Evolutionary conservation across 2,888 invertebrate species (phyloP), one percentile per base, ranked within the genome.

Genomic region (Graphium colonna): DNA sequence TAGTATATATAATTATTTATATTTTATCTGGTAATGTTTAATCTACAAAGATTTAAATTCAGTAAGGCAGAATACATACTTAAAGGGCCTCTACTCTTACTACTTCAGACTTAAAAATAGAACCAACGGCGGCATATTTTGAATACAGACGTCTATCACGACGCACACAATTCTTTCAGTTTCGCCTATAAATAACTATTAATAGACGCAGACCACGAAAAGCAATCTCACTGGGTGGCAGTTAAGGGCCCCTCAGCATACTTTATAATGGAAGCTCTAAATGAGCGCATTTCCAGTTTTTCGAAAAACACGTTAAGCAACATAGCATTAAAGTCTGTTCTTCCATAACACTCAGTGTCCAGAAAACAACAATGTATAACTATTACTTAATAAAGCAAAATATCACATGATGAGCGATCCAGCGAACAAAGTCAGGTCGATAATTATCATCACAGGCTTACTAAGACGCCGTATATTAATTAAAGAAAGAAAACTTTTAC

Each of bases 231-330:
- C 75, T 65, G 75, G 74, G 77, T 82, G 83, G 82, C 81, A 83
- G 79, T 79, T 85, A 81, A 84, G 77, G 75, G 78, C 81, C 75
- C 36, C 76, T 81, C 78, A 70, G 72, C 75, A 78, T 80, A 81
- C 81, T 85, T 85, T 86, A 86, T 85, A 84, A 83, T 82, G 75
- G 78, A 80, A 75, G 77, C 82, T 82, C 79, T 85, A 85, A 85
- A 84, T 78, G 77, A 74, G 68, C 58, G 52, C 58, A 55, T 56
- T 56, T 58, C 61, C 57, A 57, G 56, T 56, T 59, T 65, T 61
- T 57, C 64, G 71, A 71, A 79, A 76, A 70, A 73, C 71, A 70
- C 65, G 63, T 64, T 69, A 60, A 75, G 58, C 57, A 56, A 64
- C 56, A 57, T 48, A 58, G 58, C 58, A 57, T 55, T 73, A 77